Conservation (phyloP, 2,113 vertebrate species). For the Gavialis gangeticus region DNA sequence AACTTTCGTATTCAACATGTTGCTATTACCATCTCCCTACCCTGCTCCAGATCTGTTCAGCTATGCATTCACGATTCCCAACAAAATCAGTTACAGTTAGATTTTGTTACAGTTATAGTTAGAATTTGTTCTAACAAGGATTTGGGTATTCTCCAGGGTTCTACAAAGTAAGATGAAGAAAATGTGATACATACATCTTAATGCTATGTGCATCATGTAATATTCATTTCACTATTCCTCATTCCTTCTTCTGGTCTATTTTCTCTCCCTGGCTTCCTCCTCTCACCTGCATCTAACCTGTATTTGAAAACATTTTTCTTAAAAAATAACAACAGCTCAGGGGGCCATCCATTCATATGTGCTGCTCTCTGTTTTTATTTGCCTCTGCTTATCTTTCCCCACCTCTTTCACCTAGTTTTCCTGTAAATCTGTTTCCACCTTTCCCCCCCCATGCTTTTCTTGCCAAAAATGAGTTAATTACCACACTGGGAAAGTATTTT, state of each 20-base stretch:
- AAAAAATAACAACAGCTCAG: not conserved
- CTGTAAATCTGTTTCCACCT: not conserved
- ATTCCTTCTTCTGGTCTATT: not conserved
- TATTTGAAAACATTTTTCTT: no score
- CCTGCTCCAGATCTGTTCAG: not conserved
- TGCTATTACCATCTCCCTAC: not conserved
- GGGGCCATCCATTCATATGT: not conserved
- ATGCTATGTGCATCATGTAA: not conserved
- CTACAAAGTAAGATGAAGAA: not conserved
- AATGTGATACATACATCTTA: not conserved
- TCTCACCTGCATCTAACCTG: not conserved
- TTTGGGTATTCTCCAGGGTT: not conserved
- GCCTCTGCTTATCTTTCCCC: accelerated
- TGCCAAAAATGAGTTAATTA: not conserved
- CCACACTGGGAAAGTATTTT: not conserved
- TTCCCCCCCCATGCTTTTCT: not conserved
- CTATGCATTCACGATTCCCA: not conserved
- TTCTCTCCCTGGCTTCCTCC: not conserved
- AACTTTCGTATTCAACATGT: not conserved
- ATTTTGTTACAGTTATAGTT: not conserved
- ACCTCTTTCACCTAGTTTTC: not conserved
- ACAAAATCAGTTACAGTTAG: not conserved
- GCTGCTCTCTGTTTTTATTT: constrained; percentile 41
- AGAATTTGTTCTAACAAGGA: not conserved
- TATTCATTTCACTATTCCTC: not conserved